Evolutionary conservation across 2,113 vertebrate genomes (phyloP).

Genomic region (Aythya baeri): DNA sequence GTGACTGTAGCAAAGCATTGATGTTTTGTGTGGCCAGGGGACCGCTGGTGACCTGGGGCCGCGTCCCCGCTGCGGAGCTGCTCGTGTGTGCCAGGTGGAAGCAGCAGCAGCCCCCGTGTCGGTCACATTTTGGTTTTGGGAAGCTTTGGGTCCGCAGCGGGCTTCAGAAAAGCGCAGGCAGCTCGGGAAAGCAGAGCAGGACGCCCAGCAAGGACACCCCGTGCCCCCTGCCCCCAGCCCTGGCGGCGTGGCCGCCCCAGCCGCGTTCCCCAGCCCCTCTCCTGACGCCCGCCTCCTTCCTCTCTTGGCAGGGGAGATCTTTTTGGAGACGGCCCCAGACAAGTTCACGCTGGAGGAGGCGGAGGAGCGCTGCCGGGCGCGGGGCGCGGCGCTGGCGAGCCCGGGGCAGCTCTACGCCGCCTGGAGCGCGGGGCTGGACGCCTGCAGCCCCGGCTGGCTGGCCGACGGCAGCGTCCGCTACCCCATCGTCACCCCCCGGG

Average conservation of each 20-base stretch:
- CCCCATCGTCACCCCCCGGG: constrained; percentile 88
- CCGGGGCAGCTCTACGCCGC: constrained; percentile 90
- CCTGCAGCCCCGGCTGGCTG: constrained; percentile 93
- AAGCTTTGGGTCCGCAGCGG: not conserved
- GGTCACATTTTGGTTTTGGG: not conserved
- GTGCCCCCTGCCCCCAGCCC: not conserved
- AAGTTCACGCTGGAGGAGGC: constrained; percentile 88
- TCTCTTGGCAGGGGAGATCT: constrained; percentile 83
- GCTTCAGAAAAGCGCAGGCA: not conserved
- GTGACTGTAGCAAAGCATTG: not conserved
- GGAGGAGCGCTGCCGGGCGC: constrained; percentile 75
- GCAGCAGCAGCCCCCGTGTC: not conserved
- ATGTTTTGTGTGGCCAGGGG: not conserved
- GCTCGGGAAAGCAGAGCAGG: not conserved
- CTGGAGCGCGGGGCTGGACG: constrained; percentile 88
- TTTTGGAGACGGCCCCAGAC: constrained; percentile 78
- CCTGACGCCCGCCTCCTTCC: not conserved
- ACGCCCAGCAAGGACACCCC: not conserved
- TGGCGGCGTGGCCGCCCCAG: not conserved
- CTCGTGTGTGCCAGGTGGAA: not conserved
- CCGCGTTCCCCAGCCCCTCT: not conserved
- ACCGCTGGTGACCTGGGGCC: not conserved
- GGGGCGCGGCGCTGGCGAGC: constrained; percentile 82
- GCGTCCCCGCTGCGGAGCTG: not conserved
- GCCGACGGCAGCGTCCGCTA: constrained; percentile 92